Base-by-base conservation (phyloP, 2,888 invertebrate species). In the Diabrotica balteata region DNA sequence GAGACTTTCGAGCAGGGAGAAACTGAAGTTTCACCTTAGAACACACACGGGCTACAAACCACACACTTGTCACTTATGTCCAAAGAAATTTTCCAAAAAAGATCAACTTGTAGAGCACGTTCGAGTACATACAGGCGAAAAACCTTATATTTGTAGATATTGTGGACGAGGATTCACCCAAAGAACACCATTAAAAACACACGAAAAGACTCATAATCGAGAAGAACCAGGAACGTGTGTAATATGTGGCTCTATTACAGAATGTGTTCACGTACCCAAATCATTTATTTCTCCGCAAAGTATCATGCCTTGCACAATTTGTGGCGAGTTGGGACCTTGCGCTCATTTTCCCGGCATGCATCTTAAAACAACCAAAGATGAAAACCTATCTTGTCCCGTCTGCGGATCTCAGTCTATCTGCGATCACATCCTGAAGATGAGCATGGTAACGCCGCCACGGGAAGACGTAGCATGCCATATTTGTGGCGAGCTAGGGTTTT, bases 201-300 rank as follows among this genome's bases (percentile, higher is more conserved):
- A 89, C 82, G 87, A 88, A 82, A 85, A 88, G 62, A 87, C 87
- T 59, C 89, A 89, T 81, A 87, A 87, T 0, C 88, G 88, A 0
- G 88, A 88, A 83, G 86, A 87, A 79, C 88, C 88, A 57, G 86
- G 88, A 82, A 84, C 86, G 59, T 83, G 83, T 59, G 75, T 76
- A 9, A 67, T 81, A 7, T 83, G 83, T 62, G 76, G 77, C 9
- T 45, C 45, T 45, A 22, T 45, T 1, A 50, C 46, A 8, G 64
- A 61, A 4, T 66, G 65, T 44, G 46, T 62, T 6, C 64, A 65
- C 46, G 45, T 63, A n/a, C 51, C 59, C 22, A 58, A 49, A 17
- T 62, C 49, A 32, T 17, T 52, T 17, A 47, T 59, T 4, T 45
- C 47, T 8, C 50, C 59, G 7, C 54, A 63, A 52, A 62, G 46